These are phyloP conservation scores for Acropternis orthonyx DNA, from an alignment of 2,797 vertebrate genomes.

Conservation along the genomic window DNA sequence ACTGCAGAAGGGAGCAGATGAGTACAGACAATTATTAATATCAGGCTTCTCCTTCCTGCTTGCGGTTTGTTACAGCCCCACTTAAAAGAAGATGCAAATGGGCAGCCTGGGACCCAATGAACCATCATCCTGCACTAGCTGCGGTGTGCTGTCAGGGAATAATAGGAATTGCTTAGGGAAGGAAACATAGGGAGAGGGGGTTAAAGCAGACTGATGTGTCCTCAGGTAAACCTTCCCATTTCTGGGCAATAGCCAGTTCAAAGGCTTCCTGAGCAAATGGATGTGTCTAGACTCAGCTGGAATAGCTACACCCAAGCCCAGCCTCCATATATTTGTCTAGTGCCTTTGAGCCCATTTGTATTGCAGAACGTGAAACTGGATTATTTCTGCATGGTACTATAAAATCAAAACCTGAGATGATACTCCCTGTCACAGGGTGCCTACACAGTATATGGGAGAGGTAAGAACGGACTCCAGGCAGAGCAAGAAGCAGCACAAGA, in stretches of 20 bases:
- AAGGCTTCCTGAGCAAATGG: not conserved
- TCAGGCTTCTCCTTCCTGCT: not conserved
- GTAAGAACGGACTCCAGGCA: not conserved
- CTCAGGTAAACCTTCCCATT: not conserved
- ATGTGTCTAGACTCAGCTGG: accelerated
- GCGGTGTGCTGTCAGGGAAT: not conserved
- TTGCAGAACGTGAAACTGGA: not conserved
- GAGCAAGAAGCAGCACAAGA: not conserved
- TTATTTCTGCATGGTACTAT: not conserved
- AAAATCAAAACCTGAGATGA: not conserved
- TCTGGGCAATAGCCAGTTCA: not conserved
- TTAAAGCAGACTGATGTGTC: not conserved
- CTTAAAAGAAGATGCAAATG: not conserved
- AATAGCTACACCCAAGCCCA: not conserved
- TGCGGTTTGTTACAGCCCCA: not conserved
- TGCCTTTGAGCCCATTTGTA: not conserved
- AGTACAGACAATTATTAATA: not conserved
- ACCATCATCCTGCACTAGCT: not conserved
- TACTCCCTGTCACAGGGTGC: not conserved
- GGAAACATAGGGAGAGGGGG: not conserved
- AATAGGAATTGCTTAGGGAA: not conserved
- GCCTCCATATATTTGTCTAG: not conserved
- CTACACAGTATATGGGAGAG: not conserved
- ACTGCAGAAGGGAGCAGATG: not conserved
- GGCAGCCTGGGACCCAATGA: not conserved